Base-by-base conservation (phyloP, 2,888 invertebrate genomes). In the Adelphocoris suturalis region DNA sequence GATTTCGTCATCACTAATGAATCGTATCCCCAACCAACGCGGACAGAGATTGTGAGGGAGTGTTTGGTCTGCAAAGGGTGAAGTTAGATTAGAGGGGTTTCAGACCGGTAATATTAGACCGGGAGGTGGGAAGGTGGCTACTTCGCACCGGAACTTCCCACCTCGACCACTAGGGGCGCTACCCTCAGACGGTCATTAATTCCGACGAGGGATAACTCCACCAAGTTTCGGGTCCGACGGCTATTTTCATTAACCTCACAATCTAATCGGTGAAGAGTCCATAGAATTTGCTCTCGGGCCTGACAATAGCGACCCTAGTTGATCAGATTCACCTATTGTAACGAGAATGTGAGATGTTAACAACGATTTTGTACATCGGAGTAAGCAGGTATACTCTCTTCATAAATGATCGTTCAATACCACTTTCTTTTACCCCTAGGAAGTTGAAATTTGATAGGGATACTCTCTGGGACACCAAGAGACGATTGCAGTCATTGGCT, bases 51-150 rank as follows among this genome's bases (percentile, higher is more conserved):
- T 12, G 23, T 68, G 68, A 68, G 68, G 5, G 68, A 68, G 68
- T 19, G 68, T 68, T 68, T 13, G 68, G 68, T 23, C 23, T 23
- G 68, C 19, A 23, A 68, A 68, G 68, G 68, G 23, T 23, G 13
- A 68, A 68, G 68, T 68, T 68, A 68, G 68, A 68, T 68, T 68
- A 68, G 68, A 68, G 68, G 68, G 68, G 68, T 68, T 68, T 23
- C 0, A 23, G 19, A 1, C 68, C 68, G 23, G 11, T 19, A 68
- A 68, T 68, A 68, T 68, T 68, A 27, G 68, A 23, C 23, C 68
- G 7, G 27, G 68, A 19, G 68, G 68, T 19, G 68, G 68, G 68
- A 23, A 68, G 68, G 68, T 37, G 37, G 37, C 37, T 68, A 68
- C 68, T 68, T 68, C 23, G 9, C 68, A 68, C 68, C 11, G 68